Evolutionary conservation across 2,888 invertebrate genomes (phyloP), one percentile per base, ranked within the genome.

Genomic region (Pollenia amentaria): DNA sequence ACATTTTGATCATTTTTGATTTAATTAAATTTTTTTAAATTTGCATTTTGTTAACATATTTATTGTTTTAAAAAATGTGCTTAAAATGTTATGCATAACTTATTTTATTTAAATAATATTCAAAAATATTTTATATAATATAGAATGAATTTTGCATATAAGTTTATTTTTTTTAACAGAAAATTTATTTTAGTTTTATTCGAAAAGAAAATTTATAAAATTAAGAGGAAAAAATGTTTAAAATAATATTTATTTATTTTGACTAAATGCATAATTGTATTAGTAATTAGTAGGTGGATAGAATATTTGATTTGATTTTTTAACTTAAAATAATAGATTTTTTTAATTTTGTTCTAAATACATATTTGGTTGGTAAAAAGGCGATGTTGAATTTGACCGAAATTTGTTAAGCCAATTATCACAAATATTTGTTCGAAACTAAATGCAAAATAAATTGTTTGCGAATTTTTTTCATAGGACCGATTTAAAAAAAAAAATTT

Each of bases 41-140:
- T 7, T 21, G 2, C 44, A 9, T 14, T 64, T 12, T 21, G 40
- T 7, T 60, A 46, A 55, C 44, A 3, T 53, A 10, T 67, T 55
- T 48, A 57, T 55, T 77, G 44, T 65, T 55, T 14, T 14, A 18
- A 55, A 77, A 57, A 38, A n/a, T 57, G 16, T 38, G 55, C 67
- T 77, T 57, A 38, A 16, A 40, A 38, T 21, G 40, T 69, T n/a
- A 40, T 12, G 29, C 40, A 78, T 69, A 78, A 60, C 60, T 51
- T 40, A 48, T 64, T 72, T 11, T 40, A 3, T 18, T 40, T 64
- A 65, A 29, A n/a, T 51, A 11, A n/a, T 38, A 21, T 55, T 51
- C 16, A 3, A 16, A 60, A 57, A 29, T 8, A n/a, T 9, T 9
- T 51, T 46, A 3, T 48, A 40, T 21, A 21, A 9, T 62, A 42